Conservation (phyloP, 2,113 vertebrate species). For the Cyanoliseus patagonus region DNA sequence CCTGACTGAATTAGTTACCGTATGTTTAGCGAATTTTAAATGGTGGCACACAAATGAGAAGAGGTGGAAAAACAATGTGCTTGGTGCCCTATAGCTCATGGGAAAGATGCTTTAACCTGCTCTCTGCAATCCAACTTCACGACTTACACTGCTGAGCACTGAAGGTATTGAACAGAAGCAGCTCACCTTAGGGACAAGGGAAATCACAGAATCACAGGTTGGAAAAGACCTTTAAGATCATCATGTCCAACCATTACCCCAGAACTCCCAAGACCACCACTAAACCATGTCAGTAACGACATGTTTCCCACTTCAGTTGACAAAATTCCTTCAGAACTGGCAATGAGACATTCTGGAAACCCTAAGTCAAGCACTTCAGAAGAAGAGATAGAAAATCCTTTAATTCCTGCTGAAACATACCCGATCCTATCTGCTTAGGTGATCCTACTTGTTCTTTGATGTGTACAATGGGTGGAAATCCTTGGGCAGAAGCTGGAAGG, state of each 20-base stretch:
- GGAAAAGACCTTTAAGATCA: background rate
- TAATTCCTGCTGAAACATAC: background rate
- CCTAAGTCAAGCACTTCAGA: background rate
- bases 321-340: background rate
- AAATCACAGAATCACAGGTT: background rate
- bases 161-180: background rate
- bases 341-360: background rate
- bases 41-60: background rate
- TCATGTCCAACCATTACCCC: background rate
- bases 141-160: background rate
- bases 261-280: background rate
- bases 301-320: background rate
- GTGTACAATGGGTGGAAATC: background rate
- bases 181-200: background rate
- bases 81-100: background rate
- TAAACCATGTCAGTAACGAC: background rate
- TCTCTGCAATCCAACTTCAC: background rate
- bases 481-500: background rate
- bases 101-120: background rate
- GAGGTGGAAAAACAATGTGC: background rate
- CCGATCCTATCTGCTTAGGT: background rate
- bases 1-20: background rate
- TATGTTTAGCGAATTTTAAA: background rate
- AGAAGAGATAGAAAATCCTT: background rate
- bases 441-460: background rate